These are phyloP conservation scores for Ctenopoma kingsleyae DNA, from an alignment of 2,797 vertebrate species.

Conservation along the genomic window DNA sequence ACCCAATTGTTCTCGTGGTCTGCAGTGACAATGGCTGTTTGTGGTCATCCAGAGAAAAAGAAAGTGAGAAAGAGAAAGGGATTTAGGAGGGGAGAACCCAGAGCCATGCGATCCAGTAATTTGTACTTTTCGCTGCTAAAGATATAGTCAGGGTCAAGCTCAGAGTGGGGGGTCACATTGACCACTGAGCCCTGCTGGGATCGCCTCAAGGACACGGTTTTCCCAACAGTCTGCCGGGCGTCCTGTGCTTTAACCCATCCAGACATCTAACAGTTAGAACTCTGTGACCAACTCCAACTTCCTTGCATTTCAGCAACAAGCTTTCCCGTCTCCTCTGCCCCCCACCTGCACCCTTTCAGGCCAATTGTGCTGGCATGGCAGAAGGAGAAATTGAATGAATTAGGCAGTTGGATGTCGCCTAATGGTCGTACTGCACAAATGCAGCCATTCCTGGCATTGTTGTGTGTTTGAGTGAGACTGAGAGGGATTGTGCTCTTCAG, in stretches of 20 bases:
- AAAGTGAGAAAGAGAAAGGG: conserved; percentile 62
- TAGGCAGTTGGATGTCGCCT: conserved; percentile 73
- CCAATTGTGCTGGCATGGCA: conserved; percentile 69
- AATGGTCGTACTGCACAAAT: conserved; percentile 68
- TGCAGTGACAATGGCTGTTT: conserved; percentile 81
- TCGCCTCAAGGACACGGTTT: conserved; percentile 60
- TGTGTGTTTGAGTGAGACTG: conserved; percentile 67
- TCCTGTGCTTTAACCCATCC: conserved; percentile 43
- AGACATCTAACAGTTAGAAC: conserved; percentile 20
- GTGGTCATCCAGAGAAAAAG: conserved; percentile 75
- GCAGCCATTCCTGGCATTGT: conserved; percentile 75
- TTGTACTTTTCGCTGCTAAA: conserved; percentile 69
- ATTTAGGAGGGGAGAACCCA: conserved; percentile 45
- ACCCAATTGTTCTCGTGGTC: conserved; percentile 81
- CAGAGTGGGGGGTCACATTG: conserved; percentile 52
- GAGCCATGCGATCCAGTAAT: conserved; percentile 69
- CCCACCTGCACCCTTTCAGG: conserved; percentile 64
- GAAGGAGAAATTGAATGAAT: conserved; percentile 72
- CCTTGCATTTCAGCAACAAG: conserved; percentile 43
- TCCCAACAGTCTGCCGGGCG: conserved; percentile 41
- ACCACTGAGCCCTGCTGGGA: conserved; percentile 37
- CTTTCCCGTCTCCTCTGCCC: conserved; percentile 41
- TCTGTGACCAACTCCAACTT: conserved; percentile 48
- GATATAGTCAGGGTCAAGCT: conserved; percentile 62
- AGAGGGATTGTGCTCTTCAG: conserved; percentile 70